A percentile compares a stretch with the other conserved stretches of the same genome.
Conservation (phyloP, 2,113 vertebrate genomes). For the Rafetus swinhoei region DNA sequence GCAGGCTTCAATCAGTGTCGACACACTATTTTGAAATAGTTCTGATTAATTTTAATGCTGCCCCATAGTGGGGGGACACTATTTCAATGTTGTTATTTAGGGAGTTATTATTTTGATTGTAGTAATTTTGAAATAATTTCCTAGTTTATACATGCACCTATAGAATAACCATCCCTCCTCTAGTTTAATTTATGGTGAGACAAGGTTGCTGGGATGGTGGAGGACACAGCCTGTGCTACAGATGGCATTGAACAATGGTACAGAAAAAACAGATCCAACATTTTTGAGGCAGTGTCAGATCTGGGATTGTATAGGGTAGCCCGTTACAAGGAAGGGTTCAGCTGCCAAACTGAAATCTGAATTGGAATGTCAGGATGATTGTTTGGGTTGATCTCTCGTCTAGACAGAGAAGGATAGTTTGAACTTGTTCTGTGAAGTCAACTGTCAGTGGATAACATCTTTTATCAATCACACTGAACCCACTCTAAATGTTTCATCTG, state of each 20-base stretch:
- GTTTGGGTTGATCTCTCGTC: neutral
- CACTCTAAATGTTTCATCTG: neutral
- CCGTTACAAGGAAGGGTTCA: neutral
- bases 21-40: too few species aligned
- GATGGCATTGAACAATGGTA: neutral
- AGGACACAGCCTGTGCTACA: neutral
- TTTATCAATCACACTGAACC: neutral
- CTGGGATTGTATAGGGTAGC: neutral
- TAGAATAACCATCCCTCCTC: neutral
- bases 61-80: too few species aligned
- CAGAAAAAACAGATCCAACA: neutral
- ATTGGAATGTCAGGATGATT: neutral
- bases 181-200: neutral
- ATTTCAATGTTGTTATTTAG: too few species aligned
- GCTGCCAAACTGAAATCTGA: neutral
- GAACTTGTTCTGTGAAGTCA: neutral
- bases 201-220: neutral
- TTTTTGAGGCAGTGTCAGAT: neutral
- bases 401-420: neutral
- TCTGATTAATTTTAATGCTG: too few species aligned
- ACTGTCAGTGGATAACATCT: neutral
- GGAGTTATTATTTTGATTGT: too few species aligned
- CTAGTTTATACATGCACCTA: too few species aligned
- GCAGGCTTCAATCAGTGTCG: too few species aligned
- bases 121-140: too few species aligned